Evolutionary conservation across 2,888 invertebrate genomes (phyloP).

Genomic region (Tachina lurida): DNA sequence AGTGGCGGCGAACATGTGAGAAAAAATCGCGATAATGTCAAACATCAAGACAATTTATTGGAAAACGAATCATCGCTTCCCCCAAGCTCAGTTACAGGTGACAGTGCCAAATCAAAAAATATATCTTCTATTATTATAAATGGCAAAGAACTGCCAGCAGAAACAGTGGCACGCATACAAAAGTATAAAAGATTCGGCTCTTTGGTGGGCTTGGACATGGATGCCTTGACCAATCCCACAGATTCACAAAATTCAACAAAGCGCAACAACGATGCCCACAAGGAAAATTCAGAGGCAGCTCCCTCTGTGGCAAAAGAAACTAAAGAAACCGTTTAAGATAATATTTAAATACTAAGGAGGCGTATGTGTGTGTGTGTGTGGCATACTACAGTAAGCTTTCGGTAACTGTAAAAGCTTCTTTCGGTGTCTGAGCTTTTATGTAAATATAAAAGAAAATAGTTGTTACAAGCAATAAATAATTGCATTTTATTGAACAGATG

Average conservation of each 20-base stretch:
- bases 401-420: slow-evolving; percentile 4
- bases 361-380: neutral
- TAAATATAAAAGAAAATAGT: neutral
- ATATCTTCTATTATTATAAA: slow-evolving; percentile 56
- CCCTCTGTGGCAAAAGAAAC: slow-evolving; percentile 21
- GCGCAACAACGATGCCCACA: neutral
- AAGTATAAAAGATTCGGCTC: slow-evolving; percentile 53
- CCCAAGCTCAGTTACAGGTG: neutral
- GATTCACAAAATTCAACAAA: neutral
- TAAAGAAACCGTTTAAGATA: neutral
- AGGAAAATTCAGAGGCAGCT: neutral
- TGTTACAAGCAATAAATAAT: neutral
- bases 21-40: neutral
- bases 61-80: slow-evolving; percentile 17
- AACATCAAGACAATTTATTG: neutral
- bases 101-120: slow-evolving; percentile 5
- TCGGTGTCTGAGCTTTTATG: neutral
- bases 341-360: neutral
- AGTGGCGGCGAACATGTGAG: neutral
- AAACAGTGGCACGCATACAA: slow-evolving; percentile 54
- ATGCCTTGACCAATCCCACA: slow-evolving; percentile 20
- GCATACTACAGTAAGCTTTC: neutral
- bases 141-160: slow-evolving; percentile 59
- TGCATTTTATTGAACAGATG: too few species aligned
- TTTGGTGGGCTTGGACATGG: slow-evolving; percentile 50